phyloP scores from a whole-genome alignment of 2,113 vertebrate genomes.

The Noturus placidus region DNA sequence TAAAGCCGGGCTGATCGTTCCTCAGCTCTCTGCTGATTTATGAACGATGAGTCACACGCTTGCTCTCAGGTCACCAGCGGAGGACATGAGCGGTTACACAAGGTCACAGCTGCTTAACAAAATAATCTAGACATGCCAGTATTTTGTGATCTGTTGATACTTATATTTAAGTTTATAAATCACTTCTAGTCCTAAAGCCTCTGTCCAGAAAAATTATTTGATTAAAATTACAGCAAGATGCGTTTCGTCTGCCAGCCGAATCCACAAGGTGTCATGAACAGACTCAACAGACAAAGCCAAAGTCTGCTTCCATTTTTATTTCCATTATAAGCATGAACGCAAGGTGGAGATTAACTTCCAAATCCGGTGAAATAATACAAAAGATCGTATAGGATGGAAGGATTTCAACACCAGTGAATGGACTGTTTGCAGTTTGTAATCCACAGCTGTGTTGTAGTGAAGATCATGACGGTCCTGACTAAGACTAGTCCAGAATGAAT shows the following conservation, averaged over 20 bases:
- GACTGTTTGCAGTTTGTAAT: neutral
- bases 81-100: neutral
- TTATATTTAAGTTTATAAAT: neutral
- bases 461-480: neutral
- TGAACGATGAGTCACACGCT: conserved; percentile 25
- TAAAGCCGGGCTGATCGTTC: conserved; percentile 25
- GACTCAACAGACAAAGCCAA: neutral
- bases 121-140: neutral
- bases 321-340: neutral
- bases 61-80: conserved; percentile 3
- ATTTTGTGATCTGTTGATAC: neutral
- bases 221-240: neutral
- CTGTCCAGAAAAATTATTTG: neutral
- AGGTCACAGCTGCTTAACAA: conserved; percentile 26
- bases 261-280: conserved; percentile 19
- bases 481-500: neutral
- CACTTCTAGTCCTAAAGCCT: neutral
- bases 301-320: neutral
- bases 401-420: neutral
- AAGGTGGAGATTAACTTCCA: neutral
- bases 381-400: neutral
- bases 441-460: neutral
- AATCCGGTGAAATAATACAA: neutral
- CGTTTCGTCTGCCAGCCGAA: neutral
- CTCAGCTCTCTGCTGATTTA: conserved; percentile 31